These are phyloP conservation scores for Rosalia funebris DNA, from an alignment of 2,888 invertebrate genomes.

Conservation along the genomic window DNA sequence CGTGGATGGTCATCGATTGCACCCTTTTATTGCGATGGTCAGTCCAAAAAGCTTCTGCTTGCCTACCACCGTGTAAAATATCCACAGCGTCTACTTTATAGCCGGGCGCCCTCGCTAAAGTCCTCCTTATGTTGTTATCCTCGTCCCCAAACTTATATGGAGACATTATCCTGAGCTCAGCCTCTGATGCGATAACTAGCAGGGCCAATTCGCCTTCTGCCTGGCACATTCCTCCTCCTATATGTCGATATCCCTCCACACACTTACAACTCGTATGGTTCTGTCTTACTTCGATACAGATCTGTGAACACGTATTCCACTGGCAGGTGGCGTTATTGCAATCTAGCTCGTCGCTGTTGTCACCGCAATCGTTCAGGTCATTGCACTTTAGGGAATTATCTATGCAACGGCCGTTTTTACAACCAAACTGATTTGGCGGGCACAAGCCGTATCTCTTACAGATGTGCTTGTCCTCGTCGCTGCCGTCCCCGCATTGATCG, in stretches of 20 bases:
- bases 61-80: slow-evolving; percentile 60
- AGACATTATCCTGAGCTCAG: slow-evolving; percentile 70
- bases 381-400: slow-evolving; percentile 69
- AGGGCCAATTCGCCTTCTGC: slow-evolving; percentile 70
- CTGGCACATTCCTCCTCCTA: slow-evolving; percentile 67
- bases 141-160: slow-evolving; percentile 69
- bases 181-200: slow-evolving; percentile 74
- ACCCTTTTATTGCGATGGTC: slow-evolving; percentile 64
- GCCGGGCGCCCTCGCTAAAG: slow-evolving; percentile 59
- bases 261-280: slow-evolving; percentile 71
- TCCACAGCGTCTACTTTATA: slow-evolving; percentile 69
- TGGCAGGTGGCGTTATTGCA: slow-evolving; percentile 65
- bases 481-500: slow-evolving; percentile 78
- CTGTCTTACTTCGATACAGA: slow-evolving; percentile 74
- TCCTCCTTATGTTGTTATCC: slow-evolving; percentile 58
- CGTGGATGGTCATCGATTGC: slow-evolving; percentile 58
- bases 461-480: slow-evolving; percentile 70
- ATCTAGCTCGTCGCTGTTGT: slow-evolving; percentile 63
- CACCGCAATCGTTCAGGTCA: slow-evolving; percentile 68
- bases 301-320: slow-evolving; percentile 82
- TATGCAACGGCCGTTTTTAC: slow-evolving; percentile 69
- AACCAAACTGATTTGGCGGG: slow-evolving; percentile 61
- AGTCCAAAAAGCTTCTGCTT: slow-evolving; percentile 62
- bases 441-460: slow-evolving; percentile 56
- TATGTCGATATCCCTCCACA: slow-evolving; percentile 68